Conservation (phyloP, 2,888 invertebrate species). For the Neoitamus cyanurus region DNA sequence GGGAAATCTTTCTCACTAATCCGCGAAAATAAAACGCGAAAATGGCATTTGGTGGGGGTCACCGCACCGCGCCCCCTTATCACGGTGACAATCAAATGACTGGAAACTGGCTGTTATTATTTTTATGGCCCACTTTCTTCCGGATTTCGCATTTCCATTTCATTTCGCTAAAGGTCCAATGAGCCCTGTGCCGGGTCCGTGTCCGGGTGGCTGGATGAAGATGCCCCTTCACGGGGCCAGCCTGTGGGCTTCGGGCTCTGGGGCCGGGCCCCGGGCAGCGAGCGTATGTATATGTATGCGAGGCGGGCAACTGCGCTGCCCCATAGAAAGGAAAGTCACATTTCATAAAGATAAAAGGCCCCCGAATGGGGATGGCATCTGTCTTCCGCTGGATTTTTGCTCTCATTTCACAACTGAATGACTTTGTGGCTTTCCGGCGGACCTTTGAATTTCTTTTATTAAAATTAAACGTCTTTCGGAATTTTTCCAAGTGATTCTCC, state of each 20-base stretch:
- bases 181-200: background rate
- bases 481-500: background rate
- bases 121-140: slow-evolving; percentile 48
- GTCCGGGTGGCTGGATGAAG: background rate
- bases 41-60: background rate
- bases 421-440: slow-evolving; percentile 22
- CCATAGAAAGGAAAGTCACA: slow-evolving; percentile 24
- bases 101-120: slow-evolving; percentile 51
- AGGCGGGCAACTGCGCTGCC: background rate
- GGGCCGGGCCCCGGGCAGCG: background rate
- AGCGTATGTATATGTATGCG: background rate
- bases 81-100: slow-evolving; percentile 40
- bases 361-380: slow-evolving; percentile 24
- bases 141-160: slow-evolving; percentile 45
- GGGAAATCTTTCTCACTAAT: slow-evolving; percentile 6
- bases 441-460: slow-evolving; percentile 30
- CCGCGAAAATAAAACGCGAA: slow-evolving; percentile 40
- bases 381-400: slow-evolving; percentile 34
- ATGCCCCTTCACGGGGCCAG: background rate
- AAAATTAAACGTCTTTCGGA: slow-evolving; percentile 31
- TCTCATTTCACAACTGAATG: slow-evolving; percentile 37
- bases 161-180: slow-evolving; percentile 35
- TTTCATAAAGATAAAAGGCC: slow-evolving; percentile 43
- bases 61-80: background rate
- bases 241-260: background rate